A percentile compares a stretch with the other conserved stretches of the same genome.
Evolutionary conservation across 2,797 vertebrate species (phyloP).

Genomic region (Lindbergichthys nudifrons): DNA sequence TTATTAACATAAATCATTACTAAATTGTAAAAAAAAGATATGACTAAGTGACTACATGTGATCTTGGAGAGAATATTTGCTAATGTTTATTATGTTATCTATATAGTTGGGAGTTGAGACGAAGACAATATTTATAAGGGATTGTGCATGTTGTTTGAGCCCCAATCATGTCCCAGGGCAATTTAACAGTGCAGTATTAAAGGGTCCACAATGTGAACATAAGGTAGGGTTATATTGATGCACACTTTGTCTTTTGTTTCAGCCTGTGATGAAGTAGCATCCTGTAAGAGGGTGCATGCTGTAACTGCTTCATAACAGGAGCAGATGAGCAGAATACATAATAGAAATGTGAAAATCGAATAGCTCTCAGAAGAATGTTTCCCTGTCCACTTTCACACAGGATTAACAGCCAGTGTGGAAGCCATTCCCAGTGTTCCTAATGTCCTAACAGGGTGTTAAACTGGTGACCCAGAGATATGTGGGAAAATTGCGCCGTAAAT

Average conservation of each 20-base stretch:
- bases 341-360: slow-evolving; percentile 11
- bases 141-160: too few species aligned
- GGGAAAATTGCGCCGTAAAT: slow-evolving; percentile 41
- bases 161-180: too few species aligned
- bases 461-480: slow-evolving; percentile 29
- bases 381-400: slow-evolving; percentile 11
- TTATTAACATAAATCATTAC: too few species aligned
- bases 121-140: too few species aligned
- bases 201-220: too few species aligned
- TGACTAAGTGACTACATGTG: too few species aligned
- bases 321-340: slow-evolving; percentile 9
- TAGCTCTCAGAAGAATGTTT: slow-evolving; percentile 4
- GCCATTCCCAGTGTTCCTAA: slow-evolving; percentile 34
- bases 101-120: too few species aligned
- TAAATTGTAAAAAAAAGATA: too few species aligned
- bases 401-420: slow-evolving; percentile 32
- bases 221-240: too few species aligned
- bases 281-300: neutral
- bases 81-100: too few species aligned
- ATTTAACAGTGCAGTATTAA: too few species aligned
- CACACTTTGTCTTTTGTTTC: neutral
- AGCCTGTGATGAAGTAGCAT: slow-evolving; percentile 12
- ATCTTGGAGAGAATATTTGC: too few species aligned
- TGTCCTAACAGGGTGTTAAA: slow-evolving; percentile 21
- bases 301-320: slow-evolving; percentile 4